These are phyloP conservation scores for Marmota monax DNA, from an alignment of 2,113 vertebrate genomes.

Conservation along the genomic window DNA sequence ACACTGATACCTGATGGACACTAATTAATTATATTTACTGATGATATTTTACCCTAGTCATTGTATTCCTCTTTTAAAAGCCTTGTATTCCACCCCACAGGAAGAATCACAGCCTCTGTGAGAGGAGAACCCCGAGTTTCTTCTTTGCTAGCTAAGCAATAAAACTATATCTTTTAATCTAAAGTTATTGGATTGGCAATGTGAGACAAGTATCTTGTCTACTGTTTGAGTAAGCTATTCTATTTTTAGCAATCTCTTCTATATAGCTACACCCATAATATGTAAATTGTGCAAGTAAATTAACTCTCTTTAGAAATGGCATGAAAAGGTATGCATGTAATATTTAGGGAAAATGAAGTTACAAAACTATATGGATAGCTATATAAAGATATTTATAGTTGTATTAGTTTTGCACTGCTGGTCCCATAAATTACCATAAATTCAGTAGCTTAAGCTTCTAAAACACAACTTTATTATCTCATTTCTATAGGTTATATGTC, in stretches of 20 bases:
- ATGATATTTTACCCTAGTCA: no score
- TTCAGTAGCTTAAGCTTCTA: not conserved
- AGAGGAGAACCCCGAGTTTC: no score
- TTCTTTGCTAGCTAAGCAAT: no score
- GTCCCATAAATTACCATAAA: not conserved
- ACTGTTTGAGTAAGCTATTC: not conserved
- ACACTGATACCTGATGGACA: no score
- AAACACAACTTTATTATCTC: not conserved
- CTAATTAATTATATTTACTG: no score
- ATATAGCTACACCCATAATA: not conserved
- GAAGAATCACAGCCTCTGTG: no score
- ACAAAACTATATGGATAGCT: not conserved
- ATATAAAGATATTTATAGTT: not conserved
- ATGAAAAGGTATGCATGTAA: not conserved
- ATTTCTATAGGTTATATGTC: not conserved
- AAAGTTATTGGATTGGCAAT: no score
- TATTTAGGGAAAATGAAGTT: not conserved
- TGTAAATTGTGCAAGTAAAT: not conserved
- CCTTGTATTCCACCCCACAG: no score
- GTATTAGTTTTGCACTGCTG: not conserved
- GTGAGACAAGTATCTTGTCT: no score
- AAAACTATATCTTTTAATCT: no score
- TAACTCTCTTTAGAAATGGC: not conserved
- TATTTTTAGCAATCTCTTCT: not conserved
- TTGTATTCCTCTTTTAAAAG: no score